A percentile compares a stretch with the other conserved stretches of the same genome.
Evolutionary conservation across 2,113 vertebrate species (phyloP).

Genomic region (Potamarius usumacintae): DNA sequence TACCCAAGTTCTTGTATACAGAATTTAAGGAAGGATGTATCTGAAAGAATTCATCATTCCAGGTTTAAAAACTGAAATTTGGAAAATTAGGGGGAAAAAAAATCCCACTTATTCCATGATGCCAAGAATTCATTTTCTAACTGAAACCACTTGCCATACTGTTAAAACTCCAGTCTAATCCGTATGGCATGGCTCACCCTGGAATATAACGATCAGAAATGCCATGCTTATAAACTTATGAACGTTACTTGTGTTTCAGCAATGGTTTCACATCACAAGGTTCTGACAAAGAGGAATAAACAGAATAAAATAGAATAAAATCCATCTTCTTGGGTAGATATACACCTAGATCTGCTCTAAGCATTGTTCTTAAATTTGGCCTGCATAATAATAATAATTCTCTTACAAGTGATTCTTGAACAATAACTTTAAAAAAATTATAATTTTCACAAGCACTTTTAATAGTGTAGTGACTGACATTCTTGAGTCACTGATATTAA

Average conservation of each 20-base stretch:
- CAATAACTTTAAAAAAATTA: neutral
- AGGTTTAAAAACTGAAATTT: neutral
- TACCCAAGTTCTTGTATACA: neutral
- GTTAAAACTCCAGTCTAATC: neutral
- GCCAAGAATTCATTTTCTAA: neutral
- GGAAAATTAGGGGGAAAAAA: neutral
- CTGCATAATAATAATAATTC: constrained; percentile 22
- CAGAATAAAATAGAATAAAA: constrained; percentile 8
- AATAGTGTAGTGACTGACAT: neutral
- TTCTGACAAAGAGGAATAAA: neutral
- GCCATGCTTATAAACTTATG: neutral
- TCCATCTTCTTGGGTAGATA: neutral
- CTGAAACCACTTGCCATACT: neutral
- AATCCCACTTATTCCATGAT: neutral
- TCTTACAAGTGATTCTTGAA: neutral
- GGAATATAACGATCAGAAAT: neutral
- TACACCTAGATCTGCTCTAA: neutral
- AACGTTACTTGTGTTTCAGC: neutral
- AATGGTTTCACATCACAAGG: neutral
- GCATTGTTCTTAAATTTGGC: neutral
- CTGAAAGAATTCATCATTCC: neutral
- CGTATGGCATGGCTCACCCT: neutral
- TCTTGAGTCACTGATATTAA: neutral
- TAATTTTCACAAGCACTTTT: neutral
- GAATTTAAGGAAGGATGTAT: neutral